Percentiles rank a stretch among this genome's conserved stretches.
These are phyloP conservation scores for Armadillidium nasatum DNA, from an alignment of 1,140 invertebrate species.

Conservation along the genomic window DNA sequence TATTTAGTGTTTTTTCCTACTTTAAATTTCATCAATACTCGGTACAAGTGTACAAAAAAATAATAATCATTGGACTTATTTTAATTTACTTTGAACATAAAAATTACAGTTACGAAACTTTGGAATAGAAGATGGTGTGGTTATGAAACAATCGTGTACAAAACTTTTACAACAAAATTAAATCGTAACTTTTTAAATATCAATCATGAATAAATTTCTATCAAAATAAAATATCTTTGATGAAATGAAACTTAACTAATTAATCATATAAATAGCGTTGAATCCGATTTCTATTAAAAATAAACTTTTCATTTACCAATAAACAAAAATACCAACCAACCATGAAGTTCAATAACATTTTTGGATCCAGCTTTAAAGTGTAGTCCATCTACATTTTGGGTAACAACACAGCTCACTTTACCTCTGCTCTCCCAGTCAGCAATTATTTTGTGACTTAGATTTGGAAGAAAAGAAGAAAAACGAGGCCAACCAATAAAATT, in stretches of 20 bases:
- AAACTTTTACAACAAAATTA: too few species aligned
- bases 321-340: conserved; percentile 52
- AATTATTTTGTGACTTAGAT: conserved; percentile 53
- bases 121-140: too few species aligned
- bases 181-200: conserved; percentile 92
- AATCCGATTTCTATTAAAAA: too few species aligned
- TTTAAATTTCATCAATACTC: too few species aligned
- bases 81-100: too few species aligned
- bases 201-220: conserved; percentile 69
- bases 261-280: too few species aligned
- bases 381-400: conserved; percentile 93
- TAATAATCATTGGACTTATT: too few species aligned
- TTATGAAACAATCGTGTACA: too few species aligned
- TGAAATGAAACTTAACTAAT: conserved; percentile 8
- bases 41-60: too few species aligned
- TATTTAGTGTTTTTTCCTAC: too few species aligned
- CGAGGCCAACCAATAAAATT: conserved; percentile 89
- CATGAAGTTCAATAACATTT: conserved; percentile 87
- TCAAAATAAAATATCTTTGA: conserved; percentile 70
- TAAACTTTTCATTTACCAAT: too few species aligned
- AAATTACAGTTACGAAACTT: too few species aligned
- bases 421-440: conserved; percentile 54
- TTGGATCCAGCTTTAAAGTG: conserved; percentile 84
- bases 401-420: conserved; percentile 58
- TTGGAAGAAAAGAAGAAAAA: conserved; percentile 56